Evolutionary conservation across 1,140 invertebrate genomes (phyloP).

Genomic region (Centruroides sculpturatus): DNA sequence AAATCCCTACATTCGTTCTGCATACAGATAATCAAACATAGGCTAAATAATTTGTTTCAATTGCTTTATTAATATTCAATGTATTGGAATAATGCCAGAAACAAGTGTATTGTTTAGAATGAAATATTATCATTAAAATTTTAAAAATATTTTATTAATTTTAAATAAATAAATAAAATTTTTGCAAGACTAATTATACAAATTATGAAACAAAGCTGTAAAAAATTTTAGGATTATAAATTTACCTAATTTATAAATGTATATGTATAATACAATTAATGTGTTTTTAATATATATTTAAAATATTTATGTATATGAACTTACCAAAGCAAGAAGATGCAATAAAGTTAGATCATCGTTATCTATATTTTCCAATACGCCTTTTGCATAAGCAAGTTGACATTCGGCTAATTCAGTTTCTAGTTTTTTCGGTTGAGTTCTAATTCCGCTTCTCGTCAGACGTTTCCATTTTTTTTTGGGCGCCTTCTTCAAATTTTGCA

Average conservation of each 20-base stretch:
- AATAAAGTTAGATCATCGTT: conserved; percentile 38
- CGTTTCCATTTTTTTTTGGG: too few species aligned
- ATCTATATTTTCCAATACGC: too few species aligned
- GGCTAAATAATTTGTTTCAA: too few species aligned
- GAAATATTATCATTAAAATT: conserved; percentile 16
- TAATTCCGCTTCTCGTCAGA: too few species aligned
- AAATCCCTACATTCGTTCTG: too few species aligned
- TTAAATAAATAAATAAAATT: background rate
- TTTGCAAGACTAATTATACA: background rate
- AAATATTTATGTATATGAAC: conserved; percentile 21
- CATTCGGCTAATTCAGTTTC: too few species aligned
- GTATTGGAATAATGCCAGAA: conserved; percentile 10
- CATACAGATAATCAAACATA: too few species aligned
- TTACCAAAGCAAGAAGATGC: conserved; percentile 47
- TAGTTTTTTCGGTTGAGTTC: too few species aligned
- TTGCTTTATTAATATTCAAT: background rate
- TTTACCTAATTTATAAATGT: too few species aligned
- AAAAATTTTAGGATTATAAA: background rate
- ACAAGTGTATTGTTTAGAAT: conserved; percentile 6
- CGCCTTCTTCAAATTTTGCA: too few species aligned
- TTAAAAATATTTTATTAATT: conserved; percentile 1
- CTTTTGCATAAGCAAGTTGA: too few species aligned
- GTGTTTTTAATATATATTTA: background rate
- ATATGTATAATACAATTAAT: too few species aligned
- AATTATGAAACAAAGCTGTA: background rate